These are phyloP conservation scores for Eledona agricola DNA, from an alignment of 2,888 invertebrate genomes.

Conservation along the genomic window DNA sequence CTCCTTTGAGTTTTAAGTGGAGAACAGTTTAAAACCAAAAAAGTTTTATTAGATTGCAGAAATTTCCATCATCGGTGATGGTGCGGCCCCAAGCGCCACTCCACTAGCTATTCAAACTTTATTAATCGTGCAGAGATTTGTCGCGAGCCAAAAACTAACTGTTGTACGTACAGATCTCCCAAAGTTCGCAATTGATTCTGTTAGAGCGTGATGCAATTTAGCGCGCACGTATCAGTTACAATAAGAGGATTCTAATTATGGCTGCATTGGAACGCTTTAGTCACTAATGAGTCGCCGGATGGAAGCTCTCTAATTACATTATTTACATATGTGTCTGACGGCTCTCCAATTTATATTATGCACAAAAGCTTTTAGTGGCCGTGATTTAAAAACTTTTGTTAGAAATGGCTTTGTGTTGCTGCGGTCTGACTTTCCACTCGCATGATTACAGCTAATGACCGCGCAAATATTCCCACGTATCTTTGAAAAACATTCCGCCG, in stretches of 20 bases:
- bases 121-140: too few species aligned
- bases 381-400: conserved; percentile 15
- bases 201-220: conserved; percentile 12
- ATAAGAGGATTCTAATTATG: conserved; percentile 27
- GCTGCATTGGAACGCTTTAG: conserved; percentile 18
- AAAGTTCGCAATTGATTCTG: conserved; percentile 12
- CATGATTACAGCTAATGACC: conserved; percentile 6
- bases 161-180: not conserved
- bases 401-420: conserved; percentile 7
- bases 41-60: too few species aligned
- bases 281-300: conserved; percentile 20
- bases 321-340: conserved; percentile 24
- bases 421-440: conserved; percentile 11
- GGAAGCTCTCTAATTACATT: conserved; percentile 24
- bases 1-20: too few species aligned
- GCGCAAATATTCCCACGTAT: conserved; percentile 1
- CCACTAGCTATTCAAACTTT: too few species aligned
- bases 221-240: conserved; percentile 11
- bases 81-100: too few species aligned
- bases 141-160: not conserved
- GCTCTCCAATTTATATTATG: conserved; percentile 15
- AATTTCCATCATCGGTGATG: too few species aligned
- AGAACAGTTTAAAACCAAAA: too few species aligned
- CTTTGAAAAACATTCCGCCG: conserved; percentile 6
- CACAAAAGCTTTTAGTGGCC: conserved; percentile 24